These are phyloP conservation scores for Fukomys damarensis DNA, from an alignment of 2,113 vertebrate species.

Conservation along the genomic window DNA sequence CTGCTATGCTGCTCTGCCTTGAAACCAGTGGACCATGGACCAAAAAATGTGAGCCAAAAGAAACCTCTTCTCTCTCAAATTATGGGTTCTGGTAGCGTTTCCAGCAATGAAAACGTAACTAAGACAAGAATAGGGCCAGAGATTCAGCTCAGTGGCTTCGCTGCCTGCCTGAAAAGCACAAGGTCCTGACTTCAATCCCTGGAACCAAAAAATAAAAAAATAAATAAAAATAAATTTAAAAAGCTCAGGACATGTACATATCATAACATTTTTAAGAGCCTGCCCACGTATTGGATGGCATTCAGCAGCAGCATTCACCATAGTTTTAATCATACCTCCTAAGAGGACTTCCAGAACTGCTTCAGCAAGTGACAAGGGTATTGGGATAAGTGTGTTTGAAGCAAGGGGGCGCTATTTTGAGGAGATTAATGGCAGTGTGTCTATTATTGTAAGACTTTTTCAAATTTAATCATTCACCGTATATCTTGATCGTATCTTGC, in stretches of 20 bases:
- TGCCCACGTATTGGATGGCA: neutral
- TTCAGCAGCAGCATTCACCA: neutral
- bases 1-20: neutral
- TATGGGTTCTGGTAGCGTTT: neutral
- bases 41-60: neutral
- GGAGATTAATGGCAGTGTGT: neutral
- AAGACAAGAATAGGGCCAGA: neutral
- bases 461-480: neutral
- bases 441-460: neutral
- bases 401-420: too few relatives aligned
- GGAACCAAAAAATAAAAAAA: too few relatives aligned
- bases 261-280: neutral
- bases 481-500: neutral
- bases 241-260: too few relatives aligned
- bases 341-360: neutral
- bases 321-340: neutral
- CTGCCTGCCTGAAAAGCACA: too few relatives aligned
- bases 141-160: too few relatives aligned
- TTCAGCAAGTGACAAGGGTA: neutral
- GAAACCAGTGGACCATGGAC: neutral
- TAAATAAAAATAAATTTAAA: too few relatives aligned
- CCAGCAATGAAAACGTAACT: neutral
- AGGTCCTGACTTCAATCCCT: too few relatives aligned
- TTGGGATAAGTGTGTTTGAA: neutral
- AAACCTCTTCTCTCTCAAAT: neutral